A percentile compares a stretch with the other conserved stretches of the same genome.
phyloP scores from a whole-genome alignment of 1,140 invertebrate species.

The Bombus fervidus region DNA sequence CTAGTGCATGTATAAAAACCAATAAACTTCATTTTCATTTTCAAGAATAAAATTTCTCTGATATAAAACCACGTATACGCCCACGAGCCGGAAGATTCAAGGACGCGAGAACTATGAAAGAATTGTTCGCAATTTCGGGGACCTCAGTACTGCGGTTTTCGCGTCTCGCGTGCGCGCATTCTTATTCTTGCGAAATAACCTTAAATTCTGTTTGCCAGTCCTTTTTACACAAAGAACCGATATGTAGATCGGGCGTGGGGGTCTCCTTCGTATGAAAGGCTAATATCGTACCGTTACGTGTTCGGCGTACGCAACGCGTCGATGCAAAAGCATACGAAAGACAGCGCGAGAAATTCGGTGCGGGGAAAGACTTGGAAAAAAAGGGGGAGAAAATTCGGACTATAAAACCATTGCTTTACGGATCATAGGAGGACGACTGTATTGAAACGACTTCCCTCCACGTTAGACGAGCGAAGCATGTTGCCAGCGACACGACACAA shows the following conservation, averaged over 20 bases:
- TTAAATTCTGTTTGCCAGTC: slow-evolving; percentile 81
- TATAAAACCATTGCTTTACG: slow-evolving; percentile 68
- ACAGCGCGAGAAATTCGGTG: slow-evolving; percentile 46
- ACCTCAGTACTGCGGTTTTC: slow-evolving; percentile 65
- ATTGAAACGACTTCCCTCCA: slow-evolving; percentile 52
- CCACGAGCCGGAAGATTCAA: neutral
- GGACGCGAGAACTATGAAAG: neutral
- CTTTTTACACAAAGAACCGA: slow-evolving; percentile 79
- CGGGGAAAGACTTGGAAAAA: slow-evolving; percentile 6
- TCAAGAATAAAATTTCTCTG: neutral
- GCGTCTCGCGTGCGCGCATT: slow-evolving; percentile 70
- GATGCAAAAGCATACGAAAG: slow-evolving; percentile 9
- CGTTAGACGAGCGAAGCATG: neutral
- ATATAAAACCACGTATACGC: neutral
- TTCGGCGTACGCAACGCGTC: slow-evolving; percentile 64
- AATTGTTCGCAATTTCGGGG: slow-evolving; percentile 55
- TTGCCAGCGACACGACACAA: slow-evolving; percentile 15
- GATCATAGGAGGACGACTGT: slow-evolving; percentile 65
- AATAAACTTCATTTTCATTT: neutral
- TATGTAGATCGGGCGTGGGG: slow-evolving; percentile 74
- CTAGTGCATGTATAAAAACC: neutral
- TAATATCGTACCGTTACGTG: slow-evolving; percentile 77
- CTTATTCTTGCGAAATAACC: slow-evolving; percentile 79
- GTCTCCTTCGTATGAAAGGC: slow-evolving; percentile 76
- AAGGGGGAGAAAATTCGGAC: slow-evolving; percentile 44